Evolutionary conservation across 2,797 vertebrate genomes (phyloP), one percentile per base, ranked within the genome.

Genomic region (Centroberyx gerrardi): DNA sequence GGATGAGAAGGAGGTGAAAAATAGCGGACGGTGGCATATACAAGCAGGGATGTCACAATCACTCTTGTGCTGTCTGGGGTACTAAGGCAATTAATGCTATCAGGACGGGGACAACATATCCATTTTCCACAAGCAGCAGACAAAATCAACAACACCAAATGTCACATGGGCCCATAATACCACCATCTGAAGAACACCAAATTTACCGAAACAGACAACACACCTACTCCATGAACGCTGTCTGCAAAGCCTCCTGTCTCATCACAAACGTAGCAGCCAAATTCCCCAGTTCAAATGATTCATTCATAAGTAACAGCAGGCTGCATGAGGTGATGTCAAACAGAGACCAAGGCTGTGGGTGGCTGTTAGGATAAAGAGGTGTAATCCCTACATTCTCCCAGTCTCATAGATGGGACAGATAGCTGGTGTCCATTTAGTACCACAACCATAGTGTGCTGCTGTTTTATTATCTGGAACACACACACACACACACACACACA

Each of bases 41-140:
- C 74, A 84, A 84, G 77, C 72, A 60, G 72, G 73, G 82, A 82
- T 89, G 90, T 90, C 88, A 81, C 15, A 42, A 74, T 86, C 70
- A 68, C 83, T 87, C 82, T 49, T 42, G 18, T 64, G 68, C 78
- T 87, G 87, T 87, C 88, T 77, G 75, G 77, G 73, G 14, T 54
- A 85, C 83, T 87, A 83, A 72, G 80, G 79, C 81, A 22, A 22
- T 22, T 22, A 62, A 38, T 36, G 3, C 71, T 68, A 48, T 33
- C 6, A 68, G 58, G 56, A 88, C 78, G 36, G 72, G 56, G 79
- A 56, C 69, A 22, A 22, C 22, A 22, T 22, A 22, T 22, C 22
- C 22, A 22, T 22, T 22, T 22, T 1, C 22, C 22, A 65, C 82
- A 67, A 72, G 80, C 61, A 5, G 74, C 66, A 81, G 68, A 67